phyloP scores from a whole-genome alignment of 2,888 invertebrate genomes.

The Phyto melanocephala region DNA sequence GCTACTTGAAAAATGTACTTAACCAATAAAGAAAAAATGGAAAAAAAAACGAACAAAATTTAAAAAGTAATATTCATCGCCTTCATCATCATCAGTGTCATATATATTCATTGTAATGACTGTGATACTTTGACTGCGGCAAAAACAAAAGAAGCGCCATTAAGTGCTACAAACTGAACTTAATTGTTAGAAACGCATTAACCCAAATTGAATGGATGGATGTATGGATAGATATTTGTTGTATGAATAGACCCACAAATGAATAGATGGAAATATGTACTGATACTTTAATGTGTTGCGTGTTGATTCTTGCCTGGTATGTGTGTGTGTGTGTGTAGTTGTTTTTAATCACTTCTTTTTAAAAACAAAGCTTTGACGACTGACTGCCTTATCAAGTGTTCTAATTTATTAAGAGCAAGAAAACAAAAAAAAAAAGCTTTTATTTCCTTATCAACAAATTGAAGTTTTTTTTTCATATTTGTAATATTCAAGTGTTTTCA shows the following conservation, averaged over 20 bases:
- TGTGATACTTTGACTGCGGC: slow-evolving; percentile 17
- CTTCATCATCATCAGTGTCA: not conserved
- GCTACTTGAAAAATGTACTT: slow-evolving; percentile 26
- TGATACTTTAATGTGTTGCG: slow-evolving; percentile 23
- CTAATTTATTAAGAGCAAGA: slow-evolving; percentile 44
- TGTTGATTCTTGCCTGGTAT: not conserved
- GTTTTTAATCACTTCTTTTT: not conserved
- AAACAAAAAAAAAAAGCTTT: slow-evolving; percentile 6
- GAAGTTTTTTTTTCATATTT: slow-evolving; percentile 25
- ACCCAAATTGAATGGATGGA: slow-evolving; percentile 53
- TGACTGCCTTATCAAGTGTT: slow-evolving; percentile 56
- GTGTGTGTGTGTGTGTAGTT: not conserved
- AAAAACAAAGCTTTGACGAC: slow-evolving; percentile 44
- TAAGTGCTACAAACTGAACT: slow-evolving; percentile 50
- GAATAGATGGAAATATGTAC: not conserved
- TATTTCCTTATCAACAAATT: slow-evolving; percentile 33
- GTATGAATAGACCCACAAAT: not conserved
- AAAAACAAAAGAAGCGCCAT: slow-evolving; percentile 47
- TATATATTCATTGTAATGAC: slow-evolving; percentile 13
- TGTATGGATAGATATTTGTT: not conserved
- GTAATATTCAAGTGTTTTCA: slow-evolving; percentile 50
- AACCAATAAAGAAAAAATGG: slow-evolving; percentile 12
- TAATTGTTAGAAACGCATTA: slow-evolving; percentile 63
- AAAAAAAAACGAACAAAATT: slow-evolving; percentile 1
- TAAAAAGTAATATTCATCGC: slow-evolving; percentile 13